Base-by-base conservation (phyloP, 2,797 vertebrate genomes). In the Sylvilagus floridanus region DNA sequence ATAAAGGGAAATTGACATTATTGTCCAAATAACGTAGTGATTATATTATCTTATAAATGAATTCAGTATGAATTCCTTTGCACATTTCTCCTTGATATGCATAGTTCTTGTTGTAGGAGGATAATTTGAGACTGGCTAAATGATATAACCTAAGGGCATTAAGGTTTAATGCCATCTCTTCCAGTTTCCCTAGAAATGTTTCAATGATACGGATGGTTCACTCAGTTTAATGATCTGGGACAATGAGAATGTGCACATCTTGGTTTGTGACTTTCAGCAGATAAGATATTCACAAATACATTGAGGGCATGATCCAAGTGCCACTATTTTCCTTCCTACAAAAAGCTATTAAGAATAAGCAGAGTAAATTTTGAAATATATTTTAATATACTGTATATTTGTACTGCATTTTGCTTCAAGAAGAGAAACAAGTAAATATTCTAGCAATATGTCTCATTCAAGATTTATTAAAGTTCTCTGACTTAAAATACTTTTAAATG, bases 181-280 rank as follows among this genome's bases (percentile, higher is more conserved):
- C 84, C 5, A 72, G 16, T 95, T 66, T 81, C 37, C 71, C 81
- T 60, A 35, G 52, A 95, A 79, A 12, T 94, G 9, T 84, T 85
- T 88, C 63, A 35, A 14, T 0, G 3, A 60, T 60, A 50, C 0
- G 4, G 19, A 69, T 77, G 83, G 30, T 71, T 92, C 76, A 47
- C 35, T 91, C 50, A 88, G 88, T 47, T 90, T 93, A 95, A 96
- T 92, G 71, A 62, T n/a, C 82, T 81, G 66, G 26, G 57, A 90
- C 75, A 89, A 91, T 47, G 35, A 22, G 37, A 88, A 84, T 77
- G 50, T 35, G 35, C 24, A 60, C 52, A 68, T 89, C 85, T 65
- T 93, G 42, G 66, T 73, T 72, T 69, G 24, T 28, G 47, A 54
- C 14, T 86, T 81, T 88, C 77, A 37, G 12, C 35, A 88, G 26